These are phyloP conservation scores for Pelodiscus sinensis DNA, from an alignment of 2,113 vertebrate species.

Conservation along the genomic window DNA sequence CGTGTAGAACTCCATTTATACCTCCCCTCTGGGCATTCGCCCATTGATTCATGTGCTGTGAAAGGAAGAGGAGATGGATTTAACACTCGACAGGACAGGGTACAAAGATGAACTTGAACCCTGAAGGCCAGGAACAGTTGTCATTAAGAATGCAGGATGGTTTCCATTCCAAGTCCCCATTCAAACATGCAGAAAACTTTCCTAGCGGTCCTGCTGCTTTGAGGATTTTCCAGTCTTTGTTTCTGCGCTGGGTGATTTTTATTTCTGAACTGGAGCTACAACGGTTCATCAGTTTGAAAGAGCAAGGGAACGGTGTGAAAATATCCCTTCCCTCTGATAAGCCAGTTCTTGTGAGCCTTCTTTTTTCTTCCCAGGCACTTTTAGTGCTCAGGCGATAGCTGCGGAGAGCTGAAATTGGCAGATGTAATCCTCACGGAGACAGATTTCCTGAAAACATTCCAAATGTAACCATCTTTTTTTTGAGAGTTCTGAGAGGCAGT, in stretches of 20 bases:
- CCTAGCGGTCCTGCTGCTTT: conserved; percentile 8
- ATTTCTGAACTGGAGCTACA: conserved; percentile 17
- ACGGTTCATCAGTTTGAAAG: conserved; percentile 46
- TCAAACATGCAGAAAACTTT: conserved; percentile 1
- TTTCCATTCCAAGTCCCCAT: conserved; percentile 17
- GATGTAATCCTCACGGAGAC: conserved; percentile 68
- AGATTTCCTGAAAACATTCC: conserved; percentile 19
- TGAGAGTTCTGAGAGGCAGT: background rate
- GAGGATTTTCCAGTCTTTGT: conserved; percentile 7
- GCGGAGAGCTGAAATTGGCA: conserved; percentile 64
- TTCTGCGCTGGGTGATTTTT: background rate
- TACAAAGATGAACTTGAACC: conserved; percentile 42
- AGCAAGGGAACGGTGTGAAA: conserved; percentile 4
- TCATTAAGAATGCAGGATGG: conserved; percentile 38
- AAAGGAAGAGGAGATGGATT: conserved; percentile 59
- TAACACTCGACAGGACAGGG: conserved; percentile 41
- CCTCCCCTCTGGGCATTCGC: background rate
- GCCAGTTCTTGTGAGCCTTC: conserved; percentile 44
- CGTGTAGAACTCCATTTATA: conserved; percentile 1
- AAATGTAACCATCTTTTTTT: background rate
- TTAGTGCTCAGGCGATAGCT: conserved; percentile 41
- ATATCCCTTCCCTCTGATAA: conserved; percentile 39
- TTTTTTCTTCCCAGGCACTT: conserved; percentile 57
- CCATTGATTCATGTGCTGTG: background rate
- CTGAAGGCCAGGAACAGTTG: conserved; percentile 6